These are phyloP conservation scores for Erebia aethiops DNA, from an alignment of 2,888 invertebrate species.

Conservation along the genomic window DNA sequence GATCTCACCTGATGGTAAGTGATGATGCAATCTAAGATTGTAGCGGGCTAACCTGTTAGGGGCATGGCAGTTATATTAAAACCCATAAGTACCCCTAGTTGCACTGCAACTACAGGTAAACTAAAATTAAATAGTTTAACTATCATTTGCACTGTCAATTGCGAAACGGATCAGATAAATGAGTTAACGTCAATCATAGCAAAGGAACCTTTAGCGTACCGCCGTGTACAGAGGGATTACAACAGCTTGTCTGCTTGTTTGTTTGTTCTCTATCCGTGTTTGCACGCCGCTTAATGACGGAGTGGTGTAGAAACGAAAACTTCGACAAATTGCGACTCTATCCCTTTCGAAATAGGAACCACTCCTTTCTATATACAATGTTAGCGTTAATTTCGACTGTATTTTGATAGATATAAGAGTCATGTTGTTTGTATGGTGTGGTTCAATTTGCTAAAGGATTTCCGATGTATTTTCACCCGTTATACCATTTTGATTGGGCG, in stretches of 20 bases:
- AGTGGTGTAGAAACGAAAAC: constrained; percentile 22
- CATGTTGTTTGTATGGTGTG: neutral
- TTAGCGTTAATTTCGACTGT: constrained; percentile 9
- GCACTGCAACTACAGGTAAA: too few relatives aligned
- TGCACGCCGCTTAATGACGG: constrained; percentile 53
- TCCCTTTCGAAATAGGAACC: constrained; percentile 7
- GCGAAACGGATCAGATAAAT: constrained; percentile 22
- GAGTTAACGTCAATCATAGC: constrained; percentile 37
- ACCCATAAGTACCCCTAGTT: too few relatives aligned
- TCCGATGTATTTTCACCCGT: constrained; percentile 32
- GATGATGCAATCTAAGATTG: too few relatives aligned
- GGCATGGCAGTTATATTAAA: too few relatives aligned
- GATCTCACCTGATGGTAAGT: too few relatives aligned
- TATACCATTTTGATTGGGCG: constrained; percentile 35
- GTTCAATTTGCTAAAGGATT: constrained; percentile 43
- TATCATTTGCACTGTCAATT: constrained; percentile 9
- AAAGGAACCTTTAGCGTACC: constrained; percentile 33
- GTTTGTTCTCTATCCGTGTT: constrained; percentile 53
- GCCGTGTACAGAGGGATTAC: constrained; percentile 55
- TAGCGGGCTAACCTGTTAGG: too few relatives aligned
- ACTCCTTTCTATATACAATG: neutral
- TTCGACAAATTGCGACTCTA: constrained; percentile 13
- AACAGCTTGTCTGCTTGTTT: constrained; percentile 55
- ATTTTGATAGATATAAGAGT: constrained; percentile 1
- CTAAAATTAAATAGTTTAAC: neutral